phyloP scores from a whole-genome alignment of 2,888 invertebrate species.

The Tenthredo mesomela region DNA sequence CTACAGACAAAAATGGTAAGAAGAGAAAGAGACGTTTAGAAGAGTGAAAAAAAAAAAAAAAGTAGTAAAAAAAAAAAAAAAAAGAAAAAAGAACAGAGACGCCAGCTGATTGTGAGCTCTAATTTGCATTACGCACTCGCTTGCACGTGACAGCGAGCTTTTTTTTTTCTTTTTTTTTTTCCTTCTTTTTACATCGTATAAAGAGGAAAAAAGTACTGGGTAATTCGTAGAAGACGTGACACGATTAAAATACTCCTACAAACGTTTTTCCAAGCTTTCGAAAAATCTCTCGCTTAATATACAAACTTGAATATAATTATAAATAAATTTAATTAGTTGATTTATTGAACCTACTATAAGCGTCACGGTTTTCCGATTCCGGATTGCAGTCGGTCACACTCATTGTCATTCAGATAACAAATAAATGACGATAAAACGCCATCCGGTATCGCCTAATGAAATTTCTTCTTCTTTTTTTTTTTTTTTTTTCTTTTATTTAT shows the following conservation, averaged over 20 bases:
- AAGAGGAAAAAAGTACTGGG: slow-evolving; percentile 19
- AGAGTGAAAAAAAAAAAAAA: background rate
- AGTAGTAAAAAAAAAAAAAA: slow-evolving; percentile 32
- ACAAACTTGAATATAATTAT: background rate
- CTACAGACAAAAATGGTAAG: background rate
- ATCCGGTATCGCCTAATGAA: background rate
- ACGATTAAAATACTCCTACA: slow-evolving; percentile 28
- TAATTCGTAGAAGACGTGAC: slow-evolving; percentile 39
- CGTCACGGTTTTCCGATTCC: background rate
- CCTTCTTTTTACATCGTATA: background rate
- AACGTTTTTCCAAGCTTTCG: slow-evolving; percentile 3
- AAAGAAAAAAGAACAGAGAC: slow-evolving; percentile 52
- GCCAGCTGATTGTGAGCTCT: slow-evolving; percentile 51
- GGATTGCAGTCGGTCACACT: background rate
- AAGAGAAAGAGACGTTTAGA: background rate
- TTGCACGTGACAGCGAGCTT: slow-evolving; percentile 16
- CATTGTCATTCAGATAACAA: background rate
- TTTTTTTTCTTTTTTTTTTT: background rate
- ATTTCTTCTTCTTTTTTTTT: background rate
- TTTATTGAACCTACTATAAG: background rate
- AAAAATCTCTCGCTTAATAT: background rate
- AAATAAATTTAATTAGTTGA: background rate
- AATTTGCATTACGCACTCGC: slow-evolving; percentile 43
- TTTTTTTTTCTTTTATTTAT: background rate
- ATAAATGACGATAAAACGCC: background rate